Percentiles rank a stretch among this genome's conserved stretches.
Evolutionary conservation across 2,888 invertebrate species (phyloP).

Genomic region (Diarsia dahlii): DNA sequence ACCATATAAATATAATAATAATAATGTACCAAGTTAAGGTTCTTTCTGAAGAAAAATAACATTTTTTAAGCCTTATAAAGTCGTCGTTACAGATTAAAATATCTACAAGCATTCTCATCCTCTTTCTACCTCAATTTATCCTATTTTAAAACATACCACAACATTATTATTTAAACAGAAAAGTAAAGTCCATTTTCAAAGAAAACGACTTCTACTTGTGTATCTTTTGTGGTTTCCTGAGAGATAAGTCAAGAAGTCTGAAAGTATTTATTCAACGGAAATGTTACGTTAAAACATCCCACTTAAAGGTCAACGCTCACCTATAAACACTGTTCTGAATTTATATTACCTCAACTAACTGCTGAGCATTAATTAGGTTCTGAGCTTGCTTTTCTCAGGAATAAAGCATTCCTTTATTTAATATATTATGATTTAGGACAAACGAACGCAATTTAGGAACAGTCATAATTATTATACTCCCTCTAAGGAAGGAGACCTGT

Average conservation of each 20-base stretch:
- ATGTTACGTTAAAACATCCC: conserved; percentile 3
- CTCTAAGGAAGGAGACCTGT: no score
- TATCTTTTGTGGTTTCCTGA: not conserved
- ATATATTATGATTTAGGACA: no score
- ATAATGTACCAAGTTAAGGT: no score
- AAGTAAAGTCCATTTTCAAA: not conserved
- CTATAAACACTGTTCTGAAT: not conserved
- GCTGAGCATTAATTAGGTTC: no score
- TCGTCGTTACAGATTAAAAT: not conserved
- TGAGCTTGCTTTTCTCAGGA: no score
- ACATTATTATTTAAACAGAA: not conserved
- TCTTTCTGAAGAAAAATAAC: no score
- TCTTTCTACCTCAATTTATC: not conserved
- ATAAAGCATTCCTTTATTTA: no score
- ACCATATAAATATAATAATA: no score
- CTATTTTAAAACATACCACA: not conserved
- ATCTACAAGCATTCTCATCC: not conserved
- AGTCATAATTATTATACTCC: no score
- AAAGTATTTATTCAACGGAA: conserved; percentile 24
- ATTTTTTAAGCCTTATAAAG: not conserved
- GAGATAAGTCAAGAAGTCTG: not conserved
- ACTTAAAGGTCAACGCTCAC: not conserved
- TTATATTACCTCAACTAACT: no score
- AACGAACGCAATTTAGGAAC: no score
- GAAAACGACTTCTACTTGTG: not conserved